Evolutionary conservation across 2,797 vertebrate genomes (phyloP), one percentile per base, ranked within the genome.

Genomic region (Pseudochirops cupreus): DNA sequence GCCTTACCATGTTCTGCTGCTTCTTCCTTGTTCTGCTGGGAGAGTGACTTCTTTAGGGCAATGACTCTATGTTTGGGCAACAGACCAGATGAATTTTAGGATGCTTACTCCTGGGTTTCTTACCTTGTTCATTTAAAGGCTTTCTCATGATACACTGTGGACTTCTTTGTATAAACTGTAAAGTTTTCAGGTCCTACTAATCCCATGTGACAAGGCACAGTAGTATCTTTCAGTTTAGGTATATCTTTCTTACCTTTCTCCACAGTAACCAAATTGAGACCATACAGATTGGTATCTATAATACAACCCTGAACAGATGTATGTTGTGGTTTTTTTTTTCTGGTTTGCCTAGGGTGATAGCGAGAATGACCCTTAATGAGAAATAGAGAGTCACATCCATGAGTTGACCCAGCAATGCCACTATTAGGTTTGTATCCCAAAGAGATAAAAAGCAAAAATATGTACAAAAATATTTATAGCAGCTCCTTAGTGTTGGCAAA

Each of bases 331-430:
- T 26, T 99, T 99, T 98, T 99, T 99, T 16, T 99, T 99, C 6
- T 59, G 0, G 99, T 99, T 97, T 99, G 99, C 91, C 99, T 99
- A n/a, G 99, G 99, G 95, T 99, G 99, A 94, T 99, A 99, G 98
- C 99, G 99, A 87, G 99, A 99, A 97, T 99, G 99, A 57, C 99
- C 99, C 98, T 99, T 99, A 98, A 99, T 99, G 96, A 99, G 99
- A 91, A 99, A 99, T 91, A 99, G 99, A 82, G 99, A 99, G 92
- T 99, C 99, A 56, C 99, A 99, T 0, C 99, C 99, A 0, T 99
- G 99, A 24, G 99, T 99, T 74, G n/a, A 74, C n/a, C 18, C n/a
- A 74, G 16, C 16, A 74, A 39, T 7, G 7, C n/a, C n/a, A 74
- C n/a, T 10, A 39, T n/a, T 74, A 9, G 2, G n/a, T 74, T n/a